These are phyloP conservation scores for Aphaenogaster rudis DNA, from an alignment of 1,140 invertebrate genomes.

Conservation along the genomic window DNA sequence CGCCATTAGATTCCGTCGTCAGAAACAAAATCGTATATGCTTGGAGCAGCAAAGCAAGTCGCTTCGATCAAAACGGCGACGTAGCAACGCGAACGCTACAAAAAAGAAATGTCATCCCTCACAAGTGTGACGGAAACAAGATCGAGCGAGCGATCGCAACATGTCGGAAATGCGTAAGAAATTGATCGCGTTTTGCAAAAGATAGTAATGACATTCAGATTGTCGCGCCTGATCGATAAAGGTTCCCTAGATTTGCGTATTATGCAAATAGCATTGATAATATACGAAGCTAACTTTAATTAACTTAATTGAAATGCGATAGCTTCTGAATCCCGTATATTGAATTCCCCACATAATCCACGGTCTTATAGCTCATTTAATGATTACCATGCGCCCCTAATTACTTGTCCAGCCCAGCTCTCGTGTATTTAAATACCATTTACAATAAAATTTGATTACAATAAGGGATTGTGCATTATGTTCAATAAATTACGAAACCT, in stretches of 20 bases:
- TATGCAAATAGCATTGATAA: slow-evolving; percentile 5
- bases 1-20: neutral
- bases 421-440: slow-evolving; percentile 24
- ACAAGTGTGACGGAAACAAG: neutral
- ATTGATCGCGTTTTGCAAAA: neutral
- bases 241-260: neutral
- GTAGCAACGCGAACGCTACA: no score
- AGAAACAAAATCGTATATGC: neutral
- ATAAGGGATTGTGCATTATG: neutral
- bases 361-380: slow-evolving; percentile 12
- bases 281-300: slow-evolving; percentile 21
- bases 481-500: slow-evolving; percentile 6
- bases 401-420: neutral
- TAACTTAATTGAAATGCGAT: slow-evolving; percentile 41
- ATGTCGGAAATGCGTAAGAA: neutral
- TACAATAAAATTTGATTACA: slow-evolving; percentile 13
- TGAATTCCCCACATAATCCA: slow-evolving; percentile 34
- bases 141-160: neutral
- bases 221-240: neutral
- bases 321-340: neutral
- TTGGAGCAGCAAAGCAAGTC: neutral
- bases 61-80: neutral
- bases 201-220: neutral
- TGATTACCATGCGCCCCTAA: slow-evolving; percentile 2
- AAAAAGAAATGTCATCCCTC: neutral